Evolutionary conservation across 1,140 invertebrate genomes (phyloP), one percentile per base, ranked within the genome.

Genomic region (Antheraea pernyi): DNA sequence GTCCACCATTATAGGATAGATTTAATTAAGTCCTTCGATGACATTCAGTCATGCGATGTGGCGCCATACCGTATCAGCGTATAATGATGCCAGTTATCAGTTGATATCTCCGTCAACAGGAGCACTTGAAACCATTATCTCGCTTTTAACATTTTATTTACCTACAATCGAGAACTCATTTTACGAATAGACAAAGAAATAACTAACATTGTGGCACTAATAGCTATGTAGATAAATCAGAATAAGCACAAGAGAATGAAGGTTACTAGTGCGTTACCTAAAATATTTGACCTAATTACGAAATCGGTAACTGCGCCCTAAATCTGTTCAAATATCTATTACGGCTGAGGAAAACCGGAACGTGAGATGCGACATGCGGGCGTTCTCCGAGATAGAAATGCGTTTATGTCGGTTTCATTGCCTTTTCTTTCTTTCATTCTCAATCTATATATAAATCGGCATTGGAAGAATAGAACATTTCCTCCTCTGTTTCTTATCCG

Each of bases 61-160:
- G 61, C 61, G 61, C 61, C 61, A 36, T 11, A 7, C 61, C 22
- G 37, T 63, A 63, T 63, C 61, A 36, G 16, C 1, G 18, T 22
- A 60, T 60, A 63, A 63, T 18, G 61, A 63, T 63, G 61, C 13
- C 30, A 37, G 18, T 19, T 8, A 61, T 61, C 59, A 61, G 59
- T 13, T 13, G 59, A 61, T 61, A 61, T 22, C 59, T 22, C 11
- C 3, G 19, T 59, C 19, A 19, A 19, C 11, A 13, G 59, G 7
- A 61, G 11, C 59, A 36, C 61, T 63, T 16, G 61, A 61, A 65
- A 11, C 46, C 48, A 37, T 67, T 70, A 69, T 67, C 67, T 46
- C 67, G 68, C 65, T 53, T 53, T 53, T 53, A 71, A 67, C 67
- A 78, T 75, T 73, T 78, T 71, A 73, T 73, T 71, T 71, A 65